Percentiles rank a stretch among this genome's conserved stretches.
Evolutionary conservation across 2,888 invertebrate genomes (phyloP).

Genomic region (Idaea biselata): DNA sequence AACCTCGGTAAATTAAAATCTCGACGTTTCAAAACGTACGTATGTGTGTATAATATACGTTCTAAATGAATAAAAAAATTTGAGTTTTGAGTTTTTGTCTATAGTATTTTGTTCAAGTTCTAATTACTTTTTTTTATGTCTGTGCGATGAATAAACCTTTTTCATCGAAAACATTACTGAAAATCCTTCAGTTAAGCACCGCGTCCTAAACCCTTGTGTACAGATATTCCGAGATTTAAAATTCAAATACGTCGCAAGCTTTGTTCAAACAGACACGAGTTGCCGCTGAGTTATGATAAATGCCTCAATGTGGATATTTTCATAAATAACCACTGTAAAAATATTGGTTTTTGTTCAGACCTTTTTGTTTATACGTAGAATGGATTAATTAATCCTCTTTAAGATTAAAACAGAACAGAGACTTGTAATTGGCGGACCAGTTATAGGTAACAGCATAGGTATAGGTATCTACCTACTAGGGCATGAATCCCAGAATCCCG

Average conservation of each 20-base stretch:
- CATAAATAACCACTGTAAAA: background rate
- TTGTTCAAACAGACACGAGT: constrained; percentile 1
- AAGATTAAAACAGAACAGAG: background rate
- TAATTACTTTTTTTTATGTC: background rate
- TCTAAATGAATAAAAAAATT: too few relatives aligned
- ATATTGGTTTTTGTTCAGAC: background rate
- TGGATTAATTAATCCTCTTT: background rate
- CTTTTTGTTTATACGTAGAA: background rate
- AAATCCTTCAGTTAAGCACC: background rate
- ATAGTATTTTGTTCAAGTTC: too few relatives aligned
- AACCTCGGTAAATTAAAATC: too few relatives aligned
- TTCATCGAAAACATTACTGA: background rate
- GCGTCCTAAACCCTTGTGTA: background rate
- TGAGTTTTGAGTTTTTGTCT: too few relatives aligned
- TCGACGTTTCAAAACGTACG: too few relatives aligned
- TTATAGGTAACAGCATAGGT: background rate
- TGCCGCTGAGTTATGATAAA: background rate
- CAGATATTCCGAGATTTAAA: background rate
- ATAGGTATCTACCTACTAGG: too few relatives aligned
- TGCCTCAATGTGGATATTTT: background rate
- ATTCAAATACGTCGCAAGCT: constrained; percentile 1
- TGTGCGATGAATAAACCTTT: background rate
- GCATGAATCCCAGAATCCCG: too few relatives aligned
- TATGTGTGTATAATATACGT: too few relatives aligned
- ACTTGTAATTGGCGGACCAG: background rate